Conservation (phyloP, 2,113 vertebrate species). For the Dicrurus megarhynchus region DNA sequence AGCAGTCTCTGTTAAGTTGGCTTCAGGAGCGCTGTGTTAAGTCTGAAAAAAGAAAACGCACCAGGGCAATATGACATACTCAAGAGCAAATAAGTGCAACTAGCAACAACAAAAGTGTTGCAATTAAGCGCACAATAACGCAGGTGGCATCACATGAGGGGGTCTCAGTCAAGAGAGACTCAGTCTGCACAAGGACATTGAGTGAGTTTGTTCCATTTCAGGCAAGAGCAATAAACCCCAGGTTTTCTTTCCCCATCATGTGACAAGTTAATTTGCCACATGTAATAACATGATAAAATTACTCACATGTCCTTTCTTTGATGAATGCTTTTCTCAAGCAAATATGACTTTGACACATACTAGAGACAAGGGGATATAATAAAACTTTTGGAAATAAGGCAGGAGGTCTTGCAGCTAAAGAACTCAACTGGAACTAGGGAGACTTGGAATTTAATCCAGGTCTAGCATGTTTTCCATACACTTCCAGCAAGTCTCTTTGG, state of each 20-base stretch:
- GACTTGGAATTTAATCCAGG: background rate
- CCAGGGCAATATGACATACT: background rate
- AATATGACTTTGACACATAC: background rate
- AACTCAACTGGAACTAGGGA: background rate
- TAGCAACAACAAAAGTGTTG: conserved; percentile 7
- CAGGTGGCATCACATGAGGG: conserved; percentile 28
- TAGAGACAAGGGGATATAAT: background rate
- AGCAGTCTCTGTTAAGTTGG: background rate
- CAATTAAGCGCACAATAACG: conserved; percentile 28
- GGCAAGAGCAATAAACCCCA: background rate
- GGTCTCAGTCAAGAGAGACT: background rate
- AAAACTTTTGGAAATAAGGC: background rate
- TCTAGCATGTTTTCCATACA: background rate
- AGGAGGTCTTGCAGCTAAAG: background rate
- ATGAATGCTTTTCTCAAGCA: background rate
- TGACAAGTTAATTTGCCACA: conserved; percentile 15
- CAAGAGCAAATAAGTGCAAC: conserved; percentile 11
- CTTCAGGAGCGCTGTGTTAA: background rate
- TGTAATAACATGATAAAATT: background rate
- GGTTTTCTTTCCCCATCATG: background rate
- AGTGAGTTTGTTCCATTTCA: conserved; percentile 6
- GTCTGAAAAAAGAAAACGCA: background rate
- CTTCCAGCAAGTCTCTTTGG: background rate
- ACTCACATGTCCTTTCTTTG: background rate
- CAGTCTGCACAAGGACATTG: background rate